A percentile compares a stretch with the other conserved stretches of the same genome.
Evolutionary conservation across 2,797 vertebrate species (phyloP).

Genomic region (Oophaga sylvatica): DNA sequence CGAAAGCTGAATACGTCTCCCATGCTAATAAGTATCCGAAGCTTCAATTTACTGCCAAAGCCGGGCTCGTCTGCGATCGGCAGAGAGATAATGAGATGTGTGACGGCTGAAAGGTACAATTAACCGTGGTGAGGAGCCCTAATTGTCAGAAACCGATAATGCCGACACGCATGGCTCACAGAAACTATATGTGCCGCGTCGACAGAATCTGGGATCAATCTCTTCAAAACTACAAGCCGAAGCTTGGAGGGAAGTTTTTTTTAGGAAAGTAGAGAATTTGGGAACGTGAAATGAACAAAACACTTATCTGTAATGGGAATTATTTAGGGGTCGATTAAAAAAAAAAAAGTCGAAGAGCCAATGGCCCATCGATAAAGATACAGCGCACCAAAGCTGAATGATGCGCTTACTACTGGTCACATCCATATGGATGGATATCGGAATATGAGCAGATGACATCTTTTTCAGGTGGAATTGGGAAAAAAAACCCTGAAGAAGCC

Average conservation of each 20-base stretch:
- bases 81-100: conserved; percentile 50
- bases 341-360: not conserved
- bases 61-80: conserved; percentile 27
- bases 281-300: no score
- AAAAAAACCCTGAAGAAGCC: no score
- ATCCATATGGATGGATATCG: no score
- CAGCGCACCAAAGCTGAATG: no score
- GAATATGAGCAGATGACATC: no score
- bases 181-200: not conserved
- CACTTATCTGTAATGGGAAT: no score
- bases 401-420: no score
- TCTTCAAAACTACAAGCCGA: not conserved
- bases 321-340: not conserved
- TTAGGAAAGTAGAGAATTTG: not conserved
- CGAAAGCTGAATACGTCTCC: not conserved
- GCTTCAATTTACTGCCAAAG: conserved; percentile 42
- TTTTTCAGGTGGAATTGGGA: no score
- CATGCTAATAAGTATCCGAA: conserved; percentile 36
- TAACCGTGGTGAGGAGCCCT: conserved; percentile 15
- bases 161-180: not conserved
- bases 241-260: not conserved
- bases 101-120: conserved; percentile 30
- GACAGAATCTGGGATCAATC: not conserved
- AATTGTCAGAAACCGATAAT: conserved; percentile 30
- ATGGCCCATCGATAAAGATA: no score